Percentiles rank a stretch among this genome's conserved stretches.
Evolutionary conservation across 2,113 vertebrate species (phyloP).

Genomic region (Elaphurus davidianus): DNA sequence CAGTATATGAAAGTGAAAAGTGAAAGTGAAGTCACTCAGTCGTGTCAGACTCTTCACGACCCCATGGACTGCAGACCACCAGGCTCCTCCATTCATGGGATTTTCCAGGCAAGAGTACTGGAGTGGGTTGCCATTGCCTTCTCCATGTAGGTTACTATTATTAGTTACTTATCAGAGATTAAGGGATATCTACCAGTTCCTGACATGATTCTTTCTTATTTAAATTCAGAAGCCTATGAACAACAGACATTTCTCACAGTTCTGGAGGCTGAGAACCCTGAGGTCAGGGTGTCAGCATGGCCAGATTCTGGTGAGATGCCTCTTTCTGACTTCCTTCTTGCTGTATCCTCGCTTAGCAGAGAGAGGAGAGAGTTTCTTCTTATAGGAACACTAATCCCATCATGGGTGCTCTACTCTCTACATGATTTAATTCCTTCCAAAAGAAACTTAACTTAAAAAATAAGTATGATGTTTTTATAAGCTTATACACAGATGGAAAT

Average conservation of each 20-base stretch:
- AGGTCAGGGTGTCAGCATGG: background rate
- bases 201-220: background rate
- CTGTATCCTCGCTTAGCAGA: background rate
- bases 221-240: background rate
- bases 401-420: background rate
- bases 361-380: background rate
- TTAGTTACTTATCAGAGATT: background rate
- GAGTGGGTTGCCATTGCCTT: background rate
- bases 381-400: background rate
- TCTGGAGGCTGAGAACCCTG: background rate
- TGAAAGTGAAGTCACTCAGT: background rate
- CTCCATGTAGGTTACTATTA: background rate
- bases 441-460: background rate
- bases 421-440: background rate
- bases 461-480: background rate
- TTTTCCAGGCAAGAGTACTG: background rate
- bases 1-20: background rate
- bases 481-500: background rate
- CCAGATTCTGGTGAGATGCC: background rate
- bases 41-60: rapidly evolving
- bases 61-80: background rate
- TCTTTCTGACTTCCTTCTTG: background rate
- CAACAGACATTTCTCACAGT: background rate
- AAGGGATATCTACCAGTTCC: background rate
- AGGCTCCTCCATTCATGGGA: background rate